phyloP scores from a whole-genome alignment of 2,113 vertebrate species.

The Callocephalon fimbriatum region DNA sequence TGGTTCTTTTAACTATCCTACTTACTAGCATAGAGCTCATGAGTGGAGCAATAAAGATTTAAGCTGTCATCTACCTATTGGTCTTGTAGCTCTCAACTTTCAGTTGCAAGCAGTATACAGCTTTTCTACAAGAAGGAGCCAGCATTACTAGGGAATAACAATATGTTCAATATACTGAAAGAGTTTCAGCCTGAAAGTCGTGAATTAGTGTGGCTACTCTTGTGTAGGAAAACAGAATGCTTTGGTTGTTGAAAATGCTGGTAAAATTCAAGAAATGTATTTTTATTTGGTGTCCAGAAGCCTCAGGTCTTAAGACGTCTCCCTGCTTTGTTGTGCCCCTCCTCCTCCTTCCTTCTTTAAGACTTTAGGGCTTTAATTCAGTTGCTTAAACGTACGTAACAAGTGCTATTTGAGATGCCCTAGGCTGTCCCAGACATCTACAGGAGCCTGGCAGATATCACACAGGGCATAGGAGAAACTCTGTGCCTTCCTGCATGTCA shows the following conservation, averaged over 20 bases:
- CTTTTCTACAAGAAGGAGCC: not conserved
- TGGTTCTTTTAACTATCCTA: not conserved
- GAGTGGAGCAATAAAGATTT: not conserved
- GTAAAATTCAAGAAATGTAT: not conserved
- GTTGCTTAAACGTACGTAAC: not conserved
- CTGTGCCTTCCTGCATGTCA: not conserved
- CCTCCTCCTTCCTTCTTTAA: not conserved
- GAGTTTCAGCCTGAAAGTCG: not conserved
- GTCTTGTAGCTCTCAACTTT: not conserved
- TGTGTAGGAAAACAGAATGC: not conserved
- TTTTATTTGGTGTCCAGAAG: not conserved
- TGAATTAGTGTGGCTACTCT: not conserved
- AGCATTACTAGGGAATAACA: not conserved
- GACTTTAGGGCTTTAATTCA: not conserved
- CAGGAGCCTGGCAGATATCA: not conserved
- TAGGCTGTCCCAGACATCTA: not conserved
- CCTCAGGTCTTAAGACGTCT: not conserved
- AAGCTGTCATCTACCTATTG: fast-evolving
- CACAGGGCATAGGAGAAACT: not conserved
- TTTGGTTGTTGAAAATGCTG: not conserved
- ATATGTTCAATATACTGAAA: not conserved
- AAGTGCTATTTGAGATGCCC: not conserved
- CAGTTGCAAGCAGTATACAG: not conserved
- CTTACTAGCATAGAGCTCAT: not conserved
- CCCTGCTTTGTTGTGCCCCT: not conserved